A percentile compares a stretch with the other conserved stretches of the same genome.
Conservation (phyloP, 2,888 invertebrate genomes). For the Polietes domitor region DNA sequence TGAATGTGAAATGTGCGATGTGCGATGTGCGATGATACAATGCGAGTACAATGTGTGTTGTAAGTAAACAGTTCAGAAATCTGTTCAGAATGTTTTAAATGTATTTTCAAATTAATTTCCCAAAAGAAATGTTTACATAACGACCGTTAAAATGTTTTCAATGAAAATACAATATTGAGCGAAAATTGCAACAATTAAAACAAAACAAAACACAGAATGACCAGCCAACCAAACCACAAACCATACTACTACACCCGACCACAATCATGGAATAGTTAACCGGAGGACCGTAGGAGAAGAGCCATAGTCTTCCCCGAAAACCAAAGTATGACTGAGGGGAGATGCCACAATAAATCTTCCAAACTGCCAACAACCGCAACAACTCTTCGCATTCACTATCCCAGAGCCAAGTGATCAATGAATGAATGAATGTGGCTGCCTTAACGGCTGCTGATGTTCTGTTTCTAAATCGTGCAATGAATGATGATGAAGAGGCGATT, state of each 20-base stretch:
- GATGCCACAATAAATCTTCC: constrained; percentile 39
- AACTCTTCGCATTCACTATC: constrained; percentile 12
- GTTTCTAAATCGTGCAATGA: constrained; percentile 20
- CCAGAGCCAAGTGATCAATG: constrained; percentile 20
- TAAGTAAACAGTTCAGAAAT: neutral
- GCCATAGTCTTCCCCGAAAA: neutral
- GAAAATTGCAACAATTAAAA: constrained; percentile 51
- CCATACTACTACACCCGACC: too few relatives aligned
- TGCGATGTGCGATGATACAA: constrained; percentile 8
- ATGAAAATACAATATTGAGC: constrained; percentile 55
- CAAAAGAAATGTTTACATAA: constrained; percentile 54
- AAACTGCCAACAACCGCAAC: neutral
- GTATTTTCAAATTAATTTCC: constrained; percentile 56
- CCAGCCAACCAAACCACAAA: neutral
- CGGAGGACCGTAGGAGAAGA: neutral
- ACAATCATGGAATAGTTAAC: too few relatives aligned
- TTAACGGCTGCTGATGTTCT: neutral
- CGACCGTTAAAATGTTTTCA: constrained; percentile 60
- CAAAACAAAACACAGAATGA: neutral
- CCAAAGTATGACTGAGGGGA: neutral
- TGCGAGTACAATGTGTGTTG: neutral
- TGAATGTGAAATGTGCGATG: too few relatives aligned
- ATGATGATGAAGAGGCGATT: constrained; percentile 16
- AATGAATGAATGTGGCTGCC: neutral
- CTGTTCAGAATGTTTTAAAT: constrained; percentile 35